Conservation (phyloP, 2,888 invertebrate species). For the Tenthredo livida region DNA sequence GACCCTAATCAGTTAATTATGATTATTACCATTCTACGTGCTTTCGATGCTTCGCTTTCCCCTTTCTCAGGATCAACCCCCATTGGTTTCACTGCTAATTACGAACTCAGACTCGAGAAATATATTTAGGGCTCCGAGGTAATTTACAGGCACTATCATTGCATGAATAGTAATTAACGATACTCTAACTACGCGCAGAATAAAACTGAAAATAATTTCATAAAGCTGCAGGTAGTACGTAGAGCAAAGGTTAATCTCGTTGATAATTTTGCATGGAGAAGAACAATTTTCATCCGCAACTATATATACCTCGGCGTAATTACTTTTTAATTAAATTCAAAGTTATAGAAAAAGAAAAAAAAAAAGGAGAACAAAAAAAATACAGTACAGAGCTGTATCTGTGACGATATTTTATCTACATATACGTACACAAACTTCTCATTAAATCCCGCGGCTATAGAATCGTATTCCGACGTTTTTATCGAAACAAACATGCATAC, state of each 20-base stretch:
- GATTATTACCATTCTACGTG: constrained; percentile 29
- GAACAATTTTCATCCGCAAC: background rate
- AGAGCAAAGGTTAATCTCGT: background rate
- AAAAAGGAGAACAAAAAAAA: no score
- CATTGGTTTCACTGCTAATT: background rate
- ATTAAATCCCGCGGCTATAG: background rate
- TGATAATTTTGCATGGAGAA: background rate
- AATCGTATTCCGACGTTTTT: background rate
- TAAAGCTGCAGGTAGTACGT: background rate
- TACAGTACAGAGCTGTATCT: background rate
- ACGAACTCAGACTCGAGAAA: constrained; percentile 1
- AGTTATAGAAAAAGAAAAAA: background rate
- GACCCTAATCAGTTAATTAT: constrained; percentile 35
- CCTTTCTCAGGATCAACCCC: constrained; percentile 10
- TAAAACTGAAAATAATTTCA: background rate
- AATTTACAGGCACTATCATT: background rate
- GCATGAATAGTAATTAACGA: background rate
- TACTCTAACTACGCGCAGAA: background rate
- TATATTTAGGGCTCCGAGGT: background rate
- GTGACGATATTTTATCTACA: background rate
- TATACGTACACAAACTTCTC: background rate
- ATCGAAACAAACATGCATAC: no score
- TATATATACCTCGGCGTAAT: background rate
- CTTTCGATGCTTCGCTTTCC: background rate
- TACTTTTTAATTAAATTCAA: constrained; percentile 28